These are phyloP conservation scores for Octomys mimax DNA, from an alignment of 2,797 vertebrate genomes.

Conservation along the genomic window DNA sequence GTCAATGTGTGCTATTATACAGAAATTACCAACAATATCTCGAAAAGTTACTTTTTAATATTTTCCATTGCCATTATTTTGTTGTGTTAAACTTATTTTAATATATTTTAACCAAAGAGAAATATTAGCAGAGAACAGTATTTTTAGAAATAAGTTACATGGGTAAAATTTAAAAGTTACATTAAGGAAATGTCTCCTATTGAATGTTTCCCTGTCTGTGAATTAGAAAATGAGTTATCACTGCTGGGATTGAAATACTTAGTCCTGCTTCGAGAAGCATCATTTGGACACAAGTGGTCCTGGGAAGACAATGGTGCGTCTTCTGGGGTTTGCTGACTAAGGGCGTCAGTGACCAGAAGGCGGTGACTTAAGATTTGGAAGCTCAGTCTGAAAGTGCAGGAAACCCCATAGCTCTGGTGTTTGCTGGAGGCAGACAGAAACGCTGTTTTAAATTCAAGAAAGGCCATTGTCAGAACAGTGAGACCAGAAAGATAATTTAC, in stretches of 20 bases:
- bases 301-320: neutral
- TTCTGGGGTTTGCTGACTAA: neutral
- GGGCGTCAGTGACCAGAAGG: neutral
- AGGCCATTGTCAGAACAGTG: neutral
- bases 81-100: neutral
- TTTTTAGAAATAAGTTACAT: neutral
- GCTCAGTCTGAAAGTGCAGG: neutral
- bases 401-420: rapidly evolving
- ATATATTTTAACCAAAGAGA: neutral
- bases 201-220: neutral
- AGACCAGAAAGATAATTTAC: neutral
- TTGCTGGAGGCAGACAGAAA: neutral
- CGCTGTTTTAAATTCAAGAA: neutral
- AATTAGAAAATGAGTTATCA: neutral
- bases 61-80: neutral
- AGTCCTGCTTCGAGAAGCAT: neutral
- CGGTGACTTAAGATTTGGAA: neutral
- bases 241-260: neutral
- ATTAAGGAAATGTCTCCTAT: neutral
- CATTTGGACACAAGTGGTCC: neutral
- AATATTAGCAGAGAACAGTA: neutral
- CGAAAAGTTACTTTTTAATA: neutral
- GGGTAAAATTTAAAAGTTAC: neutral
- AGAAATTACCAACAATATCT: neutral
- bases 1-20: neutral